Evolutionary conservation across 35 echinoderm and acorn worm genomes (phyloP), one percentile per base, ranked within the genome.

Genomic region (Stichopus chloronotus): DNA sequence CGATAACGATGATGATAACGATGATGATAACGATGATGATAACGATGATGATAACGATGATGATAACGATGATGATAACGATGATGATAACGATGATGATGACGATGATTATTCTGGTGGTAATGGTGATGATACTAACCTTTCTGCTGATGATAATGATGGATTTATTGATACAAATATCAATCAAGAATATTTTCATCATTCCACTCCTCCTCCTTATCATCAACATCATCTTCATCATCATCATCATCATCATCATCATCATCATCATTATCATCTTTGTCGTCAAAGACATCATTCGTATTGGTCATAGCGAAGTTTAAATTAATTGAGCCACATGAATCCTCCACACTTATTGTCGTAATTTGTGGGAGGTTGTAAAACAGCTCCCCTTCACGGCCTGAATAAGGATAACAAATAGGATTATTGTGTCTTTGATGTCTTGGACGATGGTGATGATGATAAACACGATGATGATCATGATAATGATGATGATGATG

Each of bases 171-270:
- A 8, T 19, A 79, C n/a, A 6, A n/a, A n/a, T n/a, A n/a, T n/a
- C n/a, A n/a, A n/a, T n/a, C n/a, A n/a, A n/a, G n/a, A n/a, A n/a
- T n/a, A 79, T 79, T 19, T 8, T 79, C 77, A 79, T 79, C 77
- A 79, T 79, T 19, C 6, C n/a, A 6, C 6, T 79, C 77, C 6
- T 79, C 77, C 6, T 79, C 77, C 6, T 79, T 19, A 79, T 79
- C 77, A 79, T 79, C 77, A 79, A 8, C 77, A 79, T 79, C 77
- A 79, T 79, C 77, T 8, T 79, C 77, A 79, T 79, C 77, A 79
- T 79, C 77, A 79, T 79, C 77, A 79, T 79, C 77, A 79, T 79
- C 77, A 79, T 79, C 77, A 79, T 79, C 77, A 79, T 79, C 77
- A 79, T 79, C 77, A 79, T 79, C 77, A 79, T 79, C 77, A 79